Conservation (phyloP, 1,140 invertebrate genomes). For the Hormaphis cornu region DNA sequence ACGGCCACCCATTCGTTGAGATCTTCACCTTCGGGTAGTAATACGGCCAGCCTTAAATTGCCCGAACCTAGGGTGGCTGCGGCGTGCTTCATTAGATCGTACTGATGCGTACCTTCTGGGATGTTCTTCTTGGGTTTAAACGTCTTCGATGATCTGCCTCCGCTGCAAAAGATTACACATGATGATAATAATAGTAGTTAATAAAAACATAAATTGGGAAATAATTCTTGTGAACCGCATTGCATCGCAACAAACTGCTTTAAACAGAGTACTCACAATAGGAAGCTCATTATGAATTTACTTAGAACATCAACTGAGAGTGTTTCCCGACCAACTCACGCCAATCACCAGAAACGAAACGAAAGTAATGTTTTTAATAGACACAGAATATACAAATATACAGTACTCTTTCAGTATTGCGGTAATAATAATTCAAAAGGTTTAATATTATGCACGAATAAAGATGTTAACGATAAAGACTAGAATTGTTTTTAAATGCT, state of each 20-base stretch:
- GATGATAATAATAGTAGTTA: not conserved
- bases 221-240: too few species aligned
- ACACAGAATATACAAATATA: too few species aligned
- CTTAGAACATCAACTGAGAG: constrained; percentile 4
- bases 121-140: constrained; percentile 99
- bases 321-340: not conserved
- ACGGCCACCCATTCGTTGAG: constrained; percentile 99
- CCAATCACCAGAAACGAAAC: too few species aligned
- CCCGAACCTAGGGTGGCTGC: constrained; percentile 95
- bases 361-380: too few species aligned
- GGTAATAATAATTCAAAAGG: too few species aligned
- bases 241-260: not conserved
- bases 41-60: constrained; percentile 88
- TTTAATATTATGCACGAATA: too few species aligned
- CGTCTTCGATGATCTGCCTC: constrained; percentile 85
- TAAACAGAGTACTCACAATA: not conserved
- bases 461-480: too few species aligned
- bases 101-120: constrained; percentile 95
- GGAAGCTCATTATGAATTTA: constrained; percentile 27
- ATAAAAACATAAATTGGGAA: too few species aligned
- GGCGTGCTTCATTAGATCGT: constrained; percentile 99
- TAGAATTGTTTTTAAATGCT: too few species aligned
- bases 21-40: constrained; percentile 97
- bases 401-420: too few species aligned
- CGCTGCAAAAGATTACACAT: constrained; percentile 47